Evolutionary conservation across 2,797 vertebrate species (phyloP), one percentile per base, ranked within the genome.

Genomic region (Semaprochilodus insignis): DNA sequence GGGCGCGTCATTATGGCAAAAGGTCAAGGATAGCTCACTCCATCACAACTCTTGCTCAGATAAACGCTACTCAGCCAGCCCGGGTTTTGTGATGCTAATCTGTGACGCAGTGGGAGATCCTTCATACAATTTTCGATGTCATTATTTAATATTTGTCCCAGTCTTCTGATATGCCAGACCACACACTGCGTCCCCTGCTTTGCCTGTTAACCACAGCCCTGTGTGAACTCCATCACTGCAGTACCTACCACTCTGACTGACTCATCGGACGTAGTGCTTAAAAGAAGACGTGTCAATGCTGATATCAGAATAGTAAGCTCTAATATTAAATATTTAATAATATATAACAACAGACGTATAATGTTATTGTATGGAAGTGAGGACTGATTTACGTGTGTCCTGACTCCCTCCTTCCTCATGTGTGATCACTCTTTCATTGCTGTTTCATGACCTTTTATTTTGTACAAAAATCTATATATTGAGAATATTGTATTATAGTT

Each of bases 401-500:
- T 52, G 65, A 74, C 78, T 63, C 52, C 77, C 62, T 71, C 51
- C 77, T 55, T 36, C 76, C 66, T 55, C 84, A 77, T 83, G 79
- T 94, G 94, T 94, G 93, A 89, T 93, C 88, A 85, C 83, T 87
- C 83, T 88, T 89, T 88, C 83, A 87, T 91, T 88, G 83, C 86
- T 84, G 87, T 92, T 92, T 91, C 92, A 90, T 91, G 90, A 93
- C 89, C 92, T 94, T 82, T 88, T 93, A 93, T 95, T 95, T 95
- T 95, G 93, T 95, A 95, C 91, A 94, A 95, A 89, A 94, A 92
- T 94, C 92, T 95, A 95, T 95, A 95, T 95, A 95, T 94, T 95
- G 91, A 94, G 91, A 94, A 95, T 94, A 95, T 93, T 95, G 94
- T 96, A 95, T 92, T 93, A 95, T 95, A 96, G 93, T 96, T 95